Percentiles rank a stretch among this genome's conserved stretches.
These are phyloP conservation scores for Chrysaora quinquecirrha DNA, from an alignment of 30 jellyfish, hydroid and myxozoan genomes.

Conservation along the genomic window DNA sequence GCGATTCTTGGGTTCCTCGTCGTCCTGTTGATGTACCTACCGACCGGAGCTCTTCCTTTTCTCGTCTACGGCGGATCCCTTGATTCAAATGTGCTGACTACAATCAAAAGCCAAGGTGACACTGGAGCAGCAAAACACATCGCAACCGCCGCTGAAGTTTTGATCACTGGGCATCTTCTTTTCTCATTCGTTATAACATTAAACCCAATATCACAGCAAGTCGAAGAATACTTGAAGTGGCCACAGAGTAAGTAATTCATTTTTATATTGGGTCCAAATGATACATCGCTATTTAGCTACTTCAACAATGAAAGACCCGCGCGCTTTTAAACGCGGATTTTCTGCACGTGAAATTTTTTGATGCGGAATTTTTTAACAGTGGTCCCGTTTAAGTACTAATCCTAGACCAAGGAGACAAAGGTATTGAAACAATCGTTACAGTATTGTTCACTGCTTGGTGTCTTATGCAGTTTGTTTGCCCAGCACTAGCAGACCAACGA, in stretches of 20 bases:
- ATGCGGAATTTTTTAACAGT: too few species aligned
- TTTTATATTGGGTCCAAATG: too few species aligned
- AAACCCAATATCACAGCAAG: conserved; percentile 91
- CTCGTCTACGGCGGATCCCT: conserved; percentile 76
- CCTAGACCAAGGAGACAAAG: too few species aligned
- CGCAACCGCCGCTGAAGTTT: conserved; percentile 75
- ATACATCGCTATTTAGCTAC: too few species aligned
- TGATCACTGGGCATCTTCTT: conserved; percentile 83
- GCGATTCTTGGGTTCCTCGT: conserved; percentile 80
- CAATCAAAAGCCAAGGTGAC: conserved; percentile 69
- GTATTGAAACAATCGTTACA: too few species aligned
- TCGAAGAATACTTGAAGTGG: conserved; percentile 80
- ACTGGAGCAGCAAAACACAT: conserved; percentile 48
- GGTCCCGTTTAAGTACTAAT: too few species aligned
- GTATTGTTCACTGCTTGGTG: too few species aligned
- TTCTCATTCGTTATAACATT: conserved; percentile 77
- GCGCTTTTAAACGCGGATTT: too few species aligned
- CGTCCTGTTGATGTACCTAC: conserved; percentile 82
- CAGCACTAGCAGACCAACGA: too few species aligned
- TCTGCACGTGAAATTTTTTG: too few species aligned
- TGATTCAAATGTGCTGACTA: conserved; percentile 60
- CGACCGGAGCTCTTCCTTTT: conserved; percentile 82
- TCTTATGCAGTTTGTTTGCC: too few species aligned
- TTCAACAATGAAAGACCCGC: too few species aligned
- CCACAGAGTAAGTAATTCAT: conserved; percentile 75